A percentile compares a stretch with the other conserved stretches of the same genome.
phyloP scores from a whole-genome alignment of 2,113 vertebrate species.

The Sorex fumeus region DNA sequence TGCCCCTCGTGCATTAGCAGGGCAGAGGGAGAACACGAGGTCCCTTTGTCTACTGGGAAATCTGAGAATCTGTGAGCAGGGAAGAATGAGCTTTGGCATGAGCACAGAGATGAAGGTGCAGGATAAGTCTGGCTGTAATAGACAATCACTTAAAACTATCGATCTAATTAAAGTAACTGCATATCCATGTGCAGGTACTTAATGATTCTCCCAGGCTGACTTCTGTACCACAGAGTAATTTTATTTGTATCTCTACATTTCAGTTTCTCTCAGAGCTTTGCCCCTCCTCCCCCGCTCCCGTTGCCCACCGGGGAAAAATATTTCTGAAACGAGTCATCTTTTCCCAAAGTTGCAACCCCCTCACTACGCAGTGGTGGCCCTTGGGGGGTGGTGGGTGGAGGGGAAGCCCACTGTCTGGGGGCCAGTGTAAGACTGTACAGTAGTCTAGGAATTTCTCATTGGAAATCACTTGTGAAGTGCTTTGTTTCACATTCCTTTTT shows the following conservation, averaged over 20 bases:
- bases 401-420: neutral
- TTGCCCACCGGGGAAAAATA: neutral
- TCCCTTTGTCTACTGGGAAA: too few relatives aligned
- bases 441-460: neutral
- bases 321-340: neutral
- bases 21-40: neutral
- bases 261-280: neutral
- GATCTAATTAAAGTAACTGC: slow-evolving; percentile 73
- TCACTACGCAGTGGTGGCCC: neutral
- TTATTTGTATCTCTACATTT: slow-evolving; percentile 20
- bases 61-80: neutral
- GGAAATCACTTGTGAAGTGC: neutral
- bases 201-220: slow-evolving; percentile 18
- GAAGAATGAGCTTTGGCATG: neutral
- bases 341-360: neutral
- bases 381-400: accelerated
- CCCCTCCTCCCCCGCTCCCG: too few relatives aligned
- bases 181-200: slow-evolving; percentile 19
- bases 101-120: slow-evolving; percentile 36
- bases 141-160: slow-evolving; percentile 65
- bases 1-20: neutral
- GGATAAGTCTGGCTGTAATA: slow-evolving; percentile 15
- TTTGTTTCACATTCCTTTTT: neutral
- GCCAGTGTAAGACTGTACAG: too few relatives aligned
- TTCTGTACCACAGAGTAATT: neutral